These are phyloP conservation scores for Cettia cetti DNA, from an alignment of 2,113 vertebrate genomes.

Conservation along the genomic window DNA sequence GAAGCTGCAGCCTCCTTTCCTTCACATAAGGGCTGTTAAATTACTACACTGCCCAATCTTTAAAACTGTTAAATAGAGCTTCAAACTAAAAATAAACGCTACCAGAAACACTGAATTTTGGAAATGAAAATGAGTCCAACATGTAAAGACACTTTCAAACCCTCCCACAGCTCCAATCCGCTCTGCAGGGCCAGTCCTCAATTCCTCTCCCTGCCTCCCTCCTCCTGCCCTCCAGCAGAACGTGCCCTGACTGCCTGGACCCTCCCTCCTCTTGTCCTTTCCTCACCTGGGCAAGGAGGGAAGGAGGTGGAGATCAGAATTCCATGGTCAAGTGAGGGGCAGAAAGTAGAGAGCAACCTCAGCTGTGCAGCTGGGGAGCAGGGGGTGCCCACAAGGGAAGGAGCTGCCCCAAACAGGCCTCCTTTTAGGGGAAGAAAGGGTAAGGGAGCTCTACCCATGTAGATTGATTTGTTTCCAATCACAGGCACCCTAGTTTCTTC, in stretches of 20 bases:
- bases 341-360: not conserved
- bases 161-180: not conserved
- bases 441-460: not conserved
- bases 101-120: constrained; percentile 57
- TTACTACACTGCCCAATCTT: constrained; percentile 30
- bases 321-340: fast-evolving
- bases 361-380: fast-evolving
- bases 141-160: constrained; percentile 18
- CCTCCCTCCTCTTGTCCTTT: no score
- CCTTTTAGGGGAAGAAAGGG: not conserved
- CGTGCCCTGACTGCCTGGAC: fast-evolving
- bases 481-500: not conserved
- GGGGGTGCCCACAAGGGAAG: not conserved
- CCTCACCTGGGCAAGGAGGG: not conserved
- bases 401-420: fast-evolving
- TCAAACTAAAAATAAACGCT: constrained; percentile 56
- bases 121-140: constrained; percentile 33
- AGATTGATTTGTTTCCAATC: not conserved
- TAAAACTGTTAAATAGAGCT: constrained; percentile 37
- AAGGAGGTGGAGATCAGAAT: not conserved
- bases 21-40: constrained; percentile 60
- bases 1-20: constrained; percentile 46
- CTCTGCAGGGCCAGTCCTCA: not conserved
- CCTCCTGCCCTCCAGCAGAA: not conserved
- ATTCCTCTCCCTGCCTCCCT: not conserved